Evolutionary conservation across 2,797 vertebrate genomes (phyloP), one percentile per base, ranked within the genome.

Genomic region (Melanotaenia parkinsoni): DNA sequence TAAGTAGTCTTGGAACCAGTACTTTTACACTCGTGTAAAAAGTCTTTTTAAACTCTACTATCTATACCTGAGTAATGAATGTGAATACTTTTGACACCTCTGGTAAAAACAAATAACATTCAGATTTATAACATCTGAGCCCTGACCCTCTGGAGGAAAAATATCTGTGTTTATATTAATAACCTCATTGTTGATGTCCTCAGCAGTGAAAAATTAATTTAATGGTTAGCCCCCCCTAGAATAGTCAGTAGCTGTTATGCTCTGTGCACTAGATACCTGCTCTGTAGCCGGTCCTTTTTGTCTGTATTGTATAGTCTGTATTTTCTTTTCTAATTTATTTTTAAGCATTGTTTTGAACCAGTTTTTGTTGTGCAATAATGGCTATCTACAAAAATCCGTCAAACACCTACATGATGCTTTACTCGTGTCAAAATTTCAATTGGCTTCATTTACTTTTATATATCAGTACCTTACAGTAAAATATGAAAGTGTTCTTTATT

Each of bases 371-470:
- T 35, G 3, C 26, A 43, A 57, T 14, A 47, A 58, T 30, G 35
- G 3, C 4, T 43, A 4, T 18, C 50, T 33, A n/a, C 69, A 71
- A 58, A 64, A 74, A 83, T 90, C 90, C 91, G 93, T 93, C 92
- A 93, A 92, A 91, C 86, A 84, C 64, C 67, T 83, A 81, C 85
- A 85, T 72, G 45, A 26, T 64, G 4, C 1, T 63, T 76, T 50
- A 6, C 43, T 76, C 26, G 22, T 66, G 40, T 74, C 22, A n/a
- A 4, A 62, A 13, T 11, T 47, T 3, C 6, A 65, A 35, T 72
- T 45, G 11, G 30, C 28, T 30, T 30, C 28, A 30, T 30, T 30
- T 30, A 30, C 4, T 30, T 30, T 4, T 30, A 30, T 30, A 30
- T 30, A 30, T 30, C 4, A 30, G 28, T 30, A 30, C 28, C 28